Evolutionary conservation across 2,113 vertebrate genomes (phyloP).

Genomic region (Nibea albiflora): DNA sequence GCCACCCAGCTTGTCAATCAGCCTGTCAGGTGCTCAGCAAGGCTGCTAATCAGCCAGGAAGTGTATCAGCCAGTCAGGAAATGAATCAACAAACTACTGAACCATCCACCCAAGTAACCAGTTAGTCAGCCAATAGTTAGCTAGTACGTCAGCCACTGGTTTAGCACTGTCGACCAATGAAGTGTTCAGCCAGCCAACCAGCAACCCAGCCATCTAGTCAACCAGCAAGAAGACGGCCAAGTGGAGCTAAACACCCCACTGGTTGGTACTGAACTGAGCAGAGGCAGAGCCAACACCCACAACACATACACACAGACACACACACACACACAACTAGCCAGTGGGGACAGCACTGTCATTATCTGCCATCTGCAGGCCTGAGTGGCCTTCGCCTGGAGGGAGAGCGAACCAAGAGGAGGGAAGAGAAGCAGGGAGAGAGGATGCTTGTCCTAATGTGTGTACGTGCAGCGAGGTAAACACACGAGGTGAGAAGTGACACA

Average conservation of each 20-base stretch:
- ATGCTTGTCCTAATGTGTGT: constrained; percentile 30
- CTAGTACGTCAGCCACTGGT: constrained; percentile 2
- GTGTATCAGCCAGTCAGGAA: constrained; percentile 19
- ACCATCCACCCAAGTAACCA: not conserved
- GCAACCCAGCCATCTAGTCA: constrained; percentile 24
- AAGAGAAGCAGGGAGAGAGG: constrained; percentile 45
- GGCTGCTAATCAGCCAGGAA: constrained; percentile 16
- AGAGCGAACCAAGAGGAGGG: constrained; percentile 47
- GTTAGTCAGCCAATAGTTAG: constrained; percentile 1
- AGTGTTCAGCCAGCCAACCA: constrained; percentile 12
- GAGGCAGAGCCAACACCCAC: constrained; percentile 36
- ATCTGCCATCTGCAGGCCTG: constrained; percentile 80
- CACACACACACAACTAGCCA: constrained; percentile 56
- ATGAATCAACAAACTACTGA: constrained; percentile 11
- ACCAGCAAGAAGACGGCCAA: constrained; percentile 47
- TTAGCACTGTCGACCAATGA: constrained; percentile 22
- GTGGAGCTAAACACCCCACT: constrained; percentile 42
- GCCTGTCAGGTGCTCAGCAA: constrained; percentile 14
- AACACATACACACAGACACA: constrained; percentile 17
- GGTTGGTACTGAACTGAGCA: constrained; percentile 38
- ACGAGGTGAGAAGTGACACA: constrained; percentile 22
- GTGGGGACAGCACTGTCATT: constrained; percentile 77
- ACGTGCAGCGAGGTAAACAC: not conserved
- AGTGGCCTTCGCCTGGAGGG: constrained; percentile 66
- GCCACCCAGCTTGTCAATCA: constrained; percentile 26